Base-by-base conservation (phyloP, 2,888 invertebrate species). In the Blomia tropicalis region DNA sequence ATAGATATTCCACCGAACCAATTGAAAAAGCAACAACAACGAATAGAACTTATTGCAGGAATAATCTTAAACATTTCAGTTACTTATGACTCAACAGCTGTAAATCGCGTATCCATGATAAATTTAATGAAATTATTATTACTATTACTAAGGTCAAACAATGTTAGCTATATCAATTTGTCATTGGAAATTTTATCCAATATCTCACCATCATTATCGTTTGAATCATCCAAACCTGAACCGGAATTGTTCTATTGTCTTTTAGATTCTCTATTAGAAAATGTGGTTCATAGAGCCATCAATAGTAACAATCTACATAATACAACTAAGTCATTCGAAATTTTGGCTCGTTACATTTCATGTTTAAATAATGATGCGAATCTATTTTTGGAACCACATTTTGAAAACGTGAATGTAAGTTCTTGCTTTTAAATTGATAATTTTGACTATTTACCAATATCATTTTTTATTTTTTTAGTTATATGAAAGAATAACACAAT, bases 131-230 rank as follows among this genome's bases (percentile, higher is more conserved):
- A 60, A 53, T 60, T 66, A 41, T 41, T 66, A n/a, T 19, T 56
- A 14, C 62, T 66, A n/a, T 43, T 66, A 32, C 29, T 59, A 5
- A 23, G n/a, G 5, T 60, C 53, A 22, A 36, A 59, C 5, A 59
- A 60, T 41, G 43, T 36, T 32, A 32, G 30, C 30, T 64, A 58
- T 7, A 59, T 31, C 31, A 58, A 59, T 22, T 56, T 65, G 27
- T 59, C 59, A 14, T 30, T 66, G 29, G 64, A 66, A 29, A 65
- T 65, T 11, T 22, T 64, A 25, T 59, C 66, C 11, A 66, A 66
- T 32, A 63, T 64, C 27, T 25, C 63, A 22, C 23, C 63, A 17
- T 25, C 43, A 11, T 36, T 62, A 23, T 56, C 56, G n/a, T 56
- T 22, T 36, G 17, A 27, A 19, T 36, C 29, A 14, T 3, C 2